Evolutionary conservation across 2,888 invertebrate genomes (phyloP), one percentile per base, ranked within the genome.

Genomic region (Drosophila peninsularis): DNA sequence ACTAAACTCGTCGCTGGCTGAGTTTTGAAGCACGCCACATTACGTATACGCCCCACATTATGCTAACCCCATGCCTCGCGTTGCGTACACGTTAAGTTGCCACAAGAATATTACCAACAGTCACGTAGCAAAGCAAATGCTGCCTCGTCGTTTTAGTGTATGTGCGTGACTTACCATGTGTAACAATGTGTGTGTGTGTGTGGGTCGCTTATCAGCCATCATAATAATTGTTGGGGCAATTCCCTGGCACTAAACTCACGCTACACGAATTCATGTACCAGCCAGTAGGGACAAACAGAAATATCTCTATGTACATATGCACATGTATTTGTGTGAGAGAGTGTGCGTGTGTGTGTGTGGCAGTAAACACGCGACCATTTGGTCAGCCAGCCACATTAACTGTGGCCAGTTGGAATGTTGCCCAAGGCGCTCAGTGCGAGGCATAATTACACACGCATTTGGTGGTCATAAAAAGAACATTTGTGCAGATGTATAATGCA

Each of bases 191-290:
- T 17, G 27, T 47, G 37, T 36, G 45, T 57, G 42, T 63, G 47
- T 36, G 42, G 24, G 67, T 57, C 71, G 80, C 86, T 85, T 83
- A 85, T 85, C 88, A 88, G 68, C 80, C 88, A 83, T 83, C 88
- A 88, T 84, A 85, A 88, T 84, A 84, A 84, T 84, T 84, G 86
- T 88, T 88, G 80, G 80, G 79, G 86, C 80, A 80, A 85, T 88
- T 84, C 86, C 65, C 77, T 68, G 75, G 66, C 73, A 82, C 72
- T 75, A 72, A 79, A 62, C 73, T 63, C 73, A 61, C 62, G 62
- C 58, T 60, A 62, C 62, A 27, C 65, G 42, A 63, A 72, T 62
- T 63, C 50, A 47, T 34, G 39, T 17, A 14, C 42, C 9, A 52
- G 53, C 49, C 49, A 52, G 44, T 42, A 36, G 36, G 37, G 24